These are phyloP conservation scores for Eidolon helvum DNA, from an alignment of 2,113 vertebrate genomes.

Conservation along the genomic window DNA sequence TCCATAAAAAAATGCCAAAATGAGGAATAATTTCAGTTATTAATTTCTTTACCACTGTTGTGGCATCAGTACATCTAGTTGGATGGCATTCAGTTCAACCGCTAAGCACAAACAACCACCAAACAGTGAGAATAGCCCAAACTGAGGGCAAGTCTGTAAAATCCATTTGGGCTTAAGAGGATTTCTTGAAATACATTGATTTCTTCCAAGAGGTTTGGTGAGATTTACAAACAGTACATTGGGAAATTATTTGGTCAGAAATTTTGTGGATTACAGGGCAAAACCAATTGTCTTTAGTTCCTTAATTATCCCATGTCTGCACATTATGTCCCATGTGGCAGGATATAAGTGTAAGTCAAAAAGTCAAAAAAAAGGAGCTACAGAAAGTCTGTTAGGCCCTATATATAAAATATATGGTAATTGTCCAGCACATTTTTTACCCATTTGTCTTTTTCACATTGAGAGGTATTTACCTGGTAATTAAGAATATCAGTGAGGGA, in stretches of 20 bases:
- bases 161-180: not conserved
- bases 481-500: not conserved
- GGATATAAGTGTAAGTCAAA: not conserved
- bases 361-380: not conserved
- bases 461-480: not conserved
- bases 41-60: not conserved
- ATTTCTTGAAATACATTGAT: not conserved
- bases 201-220: not conserved
- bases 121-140: not conserved
- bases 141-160: not conserved
- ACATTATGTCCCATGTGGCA: not conserved
- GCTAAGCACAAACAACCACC: not conserved
- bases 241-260: not conserved
- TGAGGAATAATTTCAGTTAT: not conserved
- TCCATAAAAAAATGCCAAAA: not conserved
- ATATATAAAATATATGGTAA: not conserved
- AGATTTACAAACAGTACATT: not conserved
- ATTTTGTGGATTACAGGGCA: not conserved
- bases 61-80: not conserved
- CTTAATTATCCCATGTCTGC: not conserved
- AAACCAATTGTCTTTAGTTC: not conserved
- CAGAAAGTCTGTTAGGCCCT: not conserved
- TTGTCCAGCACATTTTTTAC: not conserved
- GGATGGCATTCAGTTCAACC: not conserved
- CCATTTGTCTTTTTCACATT: not conserved